phyloP scores from a whole-genome alignment of 1,140 invertebrate species.

The Cotesia vestalis region DNA sequence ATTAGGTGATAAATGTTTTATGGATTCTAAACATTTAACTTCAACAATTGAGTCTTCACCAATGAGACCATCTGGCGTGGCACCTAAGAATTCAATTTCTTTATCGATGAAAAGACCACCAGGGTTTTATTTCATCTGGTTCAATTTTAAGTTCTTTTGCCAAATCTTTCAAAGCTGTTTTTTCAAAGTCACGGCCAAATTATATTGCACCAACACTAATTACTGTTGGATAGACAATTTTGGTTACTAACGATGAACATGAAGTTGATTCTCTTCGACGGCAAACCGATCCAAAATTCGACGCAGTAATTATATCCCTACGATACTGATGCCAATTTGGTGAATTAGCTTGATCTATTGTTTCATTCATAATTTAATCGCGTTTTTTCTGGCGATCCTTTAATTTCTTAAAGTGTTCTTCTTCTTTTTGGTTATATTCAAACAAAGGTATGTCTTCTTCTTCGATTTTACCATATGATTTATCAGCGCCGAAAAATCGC shows the following conservation, averaged over 20 bases:
- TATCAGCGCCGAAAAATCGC: no score
- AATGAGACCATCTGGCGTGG: slow-evolving; percentile 23
- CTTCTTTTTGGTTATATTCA: no score
- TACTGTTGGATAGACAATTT: slow-evolving; percentile 1
- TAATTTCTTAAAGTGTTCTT: no score
- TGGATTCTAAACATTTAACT: slow-evolving; percentile 31
- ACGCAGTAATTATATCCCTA: slow-evolving; percentile 13
- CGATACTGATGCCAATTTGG: not conserved
- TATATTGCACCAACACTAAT: not conserved
- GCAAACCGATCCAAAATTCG: slow-evolving; percentile 21
- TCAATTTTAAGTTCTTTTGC: not conserved
- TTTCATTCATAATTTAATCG: no score
- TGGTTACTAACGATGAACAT: slow-evolving; percentile 8
- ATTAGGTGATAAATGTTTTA: not conserved
- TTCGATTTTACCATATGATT: no score
- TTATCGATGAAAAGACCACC: slow-evolving; percentile 45
- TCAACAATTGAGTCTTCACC: slow-evolving; percentile 31
- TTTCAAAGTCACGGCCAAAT: not conserved
- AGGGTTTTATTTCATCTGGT: slow-evolving; percentile 43
- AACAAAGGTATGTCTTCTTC: no score
- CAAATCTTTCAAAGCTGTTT: not conserved
- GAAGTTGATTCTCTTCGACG: slow-evolving; percentile 6
- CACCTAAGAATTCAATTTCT: slow-evolving; percentile 43
- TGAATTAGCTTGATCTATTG: not conserved
- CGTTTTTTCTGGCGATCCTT: no score